phyloP scores from a whole-genome alignment of 2,113 vertebrate species.

The Orthonyx spaldingii region DNA sequence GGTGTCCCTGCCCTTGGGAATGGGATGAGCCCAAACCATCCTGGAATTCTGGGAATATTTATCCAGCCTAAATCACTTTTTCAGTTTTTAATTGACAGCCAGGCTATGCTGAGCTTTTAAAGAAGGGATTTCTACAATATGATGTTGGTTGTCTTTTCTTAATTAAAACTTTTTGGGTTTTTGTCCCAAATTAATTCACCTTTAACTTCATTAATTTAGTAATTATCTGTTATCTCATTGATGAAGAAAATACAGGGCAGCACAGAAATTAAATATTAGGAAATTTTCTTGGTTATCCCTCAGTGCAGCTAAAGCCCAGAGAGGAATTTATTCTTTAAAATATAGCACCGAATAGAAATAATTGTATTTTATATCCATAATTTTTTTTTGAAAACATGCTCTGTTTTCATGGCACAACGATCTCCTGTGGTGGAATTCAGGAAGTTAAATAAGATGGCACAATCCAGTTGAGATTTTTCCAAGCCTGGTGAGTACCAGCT shows the following conservation, averaged over 20 bases:
- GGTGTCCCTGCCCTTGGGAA: not conserved
- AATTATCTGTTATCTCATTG: rapidly evolving
- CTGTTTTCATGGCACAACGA: not conserved
- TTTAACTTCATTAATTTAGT: not conserved
- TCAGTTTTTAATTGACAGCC: not conserved
- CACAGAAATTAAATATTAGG: not conserved
- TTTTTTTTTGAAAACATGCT: not conserved
- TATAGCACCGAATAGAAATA: not conserved
- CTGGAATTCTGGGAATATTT: not conserved
- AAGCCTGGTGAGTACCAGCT: not conserved
- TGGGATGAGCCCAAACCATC: not conserved
- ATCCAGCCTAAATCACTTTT: not conserved
- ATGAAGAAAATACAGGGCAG: not conserved
- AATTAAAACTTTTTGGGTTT: not conserved
- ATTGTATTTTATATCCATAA: not conserved
- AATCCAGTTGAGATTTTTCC: not conserved
- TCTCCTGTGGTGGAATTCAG: not conserved
- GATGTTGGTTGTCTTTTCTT: not conserved
- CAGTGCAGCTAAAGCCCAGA: not conserved
- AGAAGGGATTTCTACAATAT: not conserved
- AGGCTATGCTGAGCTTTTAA: not conserved
- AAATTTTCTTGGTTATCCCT: not conserved
- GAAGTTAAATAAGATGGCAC: not conserved
- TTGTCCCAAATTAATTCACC: not conserved
- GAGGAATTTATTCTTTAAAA: not conserved